Evolutionary conservation across 2,797 vertebrate genomes (phyloP), one percentile per base, ranked within the genome.

Genomic region (Champsocephalus esox): DNA sequence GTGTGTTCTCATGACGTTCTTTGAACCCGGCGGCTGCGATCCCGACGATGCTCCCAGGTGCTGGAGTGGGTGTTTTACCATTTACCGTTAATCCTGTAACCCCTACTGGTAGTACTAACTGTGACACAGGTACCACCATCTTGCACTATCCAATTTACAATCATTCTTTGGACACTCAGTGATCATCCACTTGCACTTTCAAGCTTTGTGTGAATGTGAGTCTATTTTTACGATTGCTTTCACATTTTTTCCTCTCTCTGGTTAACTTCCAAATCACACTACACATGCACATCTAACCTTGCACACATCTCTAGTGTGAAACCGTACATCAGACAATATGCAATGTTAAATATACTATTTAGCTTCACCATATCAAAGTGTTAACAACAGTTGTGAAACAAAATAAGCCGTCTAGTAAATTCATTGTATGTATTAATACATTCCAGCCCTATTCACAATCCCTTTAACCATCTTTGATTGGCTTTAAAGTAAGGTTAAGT

Each of bases 51-150:
- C 93, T 93, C 91, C 96, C 94, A 98, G 97, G 97, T 97, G 96
- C 97, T 96, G 97, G 97, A 97, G 91, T 96, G 95, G 97, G 96
- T 95, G 93, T 96, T 95, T 97, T 97, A 94, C 96, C 97, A 85
- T 97, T 97, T 98, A 96, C 96, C 93, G 91, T 97, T 97, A 97
- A 95, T 89, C 97, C 97, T 77, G 94, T 98, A 95, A 95, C 96
- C 86, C 95, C 97, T 93, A 97, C 97, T 95, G 96, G 87, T 98
- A 98, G 96, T 97, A 96, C 96, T 96, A 98, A 98, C 96, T 98
- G 97, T 98, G 96, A 98, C 94, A 96, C 96, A 98, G 97, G 97
- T 98, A 98, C 95, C 95, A 86, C 85, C 90, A 94, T 55, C 73
- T 92, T 87, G 84, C 73, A 86, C 82, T 82, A 70, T 85, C 64